phyloP scores from a whole-genome alignment of 2,888 invertebrate genomes.

The Ariolimax columbianus region DNA sequence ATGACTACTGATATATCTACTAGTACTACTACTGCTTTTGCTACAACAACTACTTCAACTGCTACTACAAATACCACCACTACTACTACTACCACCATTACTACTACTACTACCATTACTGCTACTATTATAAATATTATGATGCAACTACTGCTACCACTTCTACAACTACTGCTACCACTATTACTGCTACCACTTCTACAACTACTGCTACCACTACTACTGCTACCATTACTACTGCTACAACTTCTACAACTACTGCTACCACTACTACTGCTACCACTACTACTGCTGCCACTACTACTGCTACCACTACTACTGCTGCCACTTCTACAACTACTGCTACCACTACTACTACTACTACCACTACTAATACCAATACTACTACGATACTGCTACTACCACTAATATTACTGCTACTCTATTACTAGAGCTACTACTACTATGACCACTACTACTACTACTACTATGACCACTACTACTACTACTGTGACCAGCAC shows the following conservation, averaged over 20 bases:
- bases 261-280: not conserved
- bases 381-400: not conserved
- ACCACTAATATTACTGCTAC: not conserved
- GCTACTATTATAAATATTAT: not conserved
- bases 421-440: not conserved
- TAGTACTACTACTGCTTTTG: not conserved
- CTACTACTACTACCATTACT: not conserved
- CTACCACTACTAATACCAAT: not conserved
- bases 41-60: not conserved
- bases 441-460: not conserved
- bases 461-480: not conserved
- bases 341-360: not conserved
- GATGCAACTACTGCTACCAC: not conserved
- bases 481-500: not conserved
- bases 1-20: not conserved
- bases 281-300: constrained; percentile 16
- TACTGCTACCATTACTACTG: not conserved
- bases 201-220: not conserved
- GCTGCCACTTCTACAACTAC: not conserved
- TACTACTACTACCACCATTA: not conserved
- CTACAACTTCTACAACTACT: not conserved
- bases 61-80: not conserved
- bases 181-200: not conserved
- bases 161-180: not conserved
- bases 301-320: not conserved